phyloP scores from a whole-genome alignment of 2,888 invertebrate species.

The Abrostola tripartita region DNA sequence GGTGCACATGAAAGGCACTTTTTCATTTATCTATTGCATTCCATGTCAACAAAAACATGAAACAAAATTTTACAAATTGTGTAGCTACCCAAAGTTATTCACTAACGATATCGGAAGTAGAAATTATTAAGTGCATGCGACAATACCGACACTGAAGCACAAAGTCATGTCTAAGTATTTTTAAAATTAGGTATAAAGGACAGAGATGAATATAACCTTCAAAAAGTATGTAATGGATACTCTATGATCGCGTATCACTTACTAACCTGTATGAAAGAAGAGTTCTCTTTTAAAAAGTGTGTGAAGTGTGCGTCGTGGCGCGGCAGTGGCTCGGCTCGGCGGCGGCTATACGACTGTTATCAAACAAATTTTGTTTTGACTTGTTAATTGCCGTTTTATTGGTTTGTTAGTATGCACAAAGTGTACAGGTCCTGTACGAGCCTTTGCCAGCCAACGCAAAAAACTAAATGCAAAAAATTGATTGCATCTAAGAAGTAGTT shows the following conservation, averaged over 20 bases:
- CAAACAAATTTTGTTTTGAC: constrained; percentile 70
- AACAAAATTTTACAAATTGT: neutral
- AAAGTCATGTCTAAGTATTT: neutral
- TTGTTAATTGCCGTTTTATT: constrained; percentile 75
- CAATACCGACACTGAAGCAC: neutral
- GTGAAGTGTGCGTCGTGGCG: constrained; percentile 3
- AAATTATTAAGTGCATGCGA: neutral
- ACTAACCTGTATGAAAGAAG: constrained; percentile 42
- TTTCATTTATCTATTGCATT: neutral
- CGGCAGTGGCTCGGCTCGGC: constrained; percentile 11
- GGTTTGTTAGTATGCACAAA: constrained; percentile 69
- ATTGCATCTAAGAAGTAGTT: constrained; percentile 33
- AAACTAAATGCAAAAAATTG: constrained; percentile 37
- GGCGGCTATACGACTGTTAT: constrained; percentile 54
- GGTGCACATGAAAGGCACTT: neutral
- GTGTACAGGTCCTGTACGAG: constrained; percentile 43
- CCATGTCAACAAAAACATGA: neutral
- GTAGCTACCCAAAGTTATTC: neutral
- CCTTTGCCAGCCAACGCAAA: constrained; percentile 45
- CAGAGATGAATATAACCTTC: neutral
- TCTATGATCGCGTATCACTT: constrained; percentile 7
- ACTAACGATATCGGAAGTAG: neutral
- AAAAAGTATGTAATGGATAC: constrained; percentile 3
- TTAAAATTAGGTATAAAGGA: neutral
- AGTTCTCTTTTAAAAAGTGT: constrained; percentile 12